phyloP scores from a whole-genome alignment of 2,888 invertebrate species.

The Heliconius sara region DNA sequence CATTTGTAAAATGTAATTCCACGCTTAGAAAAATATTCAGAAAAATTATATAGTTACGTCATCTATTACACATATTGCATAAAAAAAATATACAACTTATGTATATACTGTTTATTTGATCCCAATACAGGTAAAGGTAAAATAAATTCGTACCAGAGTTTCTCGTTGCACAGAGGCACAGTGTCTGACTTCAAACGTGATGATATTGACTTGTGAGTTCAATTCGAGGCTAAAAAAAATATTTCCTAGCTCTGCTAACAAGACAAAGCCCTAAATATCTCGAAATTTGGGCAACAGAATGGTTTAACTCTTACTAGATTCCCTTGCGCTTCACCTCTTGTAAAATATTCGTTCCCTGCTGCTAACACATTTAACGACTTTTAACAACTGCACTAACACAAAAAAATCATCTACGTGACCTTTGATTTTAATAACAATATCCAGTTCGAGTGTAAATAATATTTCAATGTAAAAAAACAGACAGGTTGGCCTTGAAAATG shows the following conservation, averaged over 20 bases:
- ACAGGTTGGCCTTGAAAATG: slow-evolving; percentile 24
- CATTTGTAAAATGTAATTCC: no score
- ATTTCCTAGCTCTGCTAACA: neutral
- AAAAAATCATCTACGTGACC: neutral
- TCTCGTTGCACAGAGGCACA: neutral
- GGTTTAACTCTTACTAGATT: no score
- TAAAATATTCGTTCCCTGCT: no score
- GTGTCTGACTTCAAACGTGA: neutral
- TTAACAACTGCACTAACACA: neutral
- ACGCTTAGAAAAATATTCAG: no score
- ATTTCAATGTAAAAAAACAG: slow-evolving; percentile 27
- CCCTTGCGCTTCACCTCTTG: neutral
- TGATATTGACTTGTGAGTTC: neutral
- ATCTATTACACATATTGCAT: neutral
- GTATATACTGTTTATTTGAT: neutral
- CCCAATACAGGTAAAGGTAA: neutral
- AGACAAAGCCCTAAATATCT: neutral
- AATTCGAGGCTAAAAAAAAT: neutral
- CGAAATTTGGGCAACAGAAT: neutral
- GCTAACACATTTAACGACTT: neutral
- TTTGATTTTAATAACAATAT: slow-evolving; percentile 2
- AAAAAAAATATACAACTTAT: neutral
- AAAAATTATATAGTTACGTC: no score
- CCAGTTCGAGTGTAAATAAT: slow-evolving; percentile 8
- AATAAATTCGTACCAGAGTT: neutral